Percentiles rank a stretch among this genome's conserved stretches.
These are phyloP conservation scores for Haplochromis burtoni DNA, from an alignment of 2,113 vertebrate species.

Conservation along the genomic window DNA sequence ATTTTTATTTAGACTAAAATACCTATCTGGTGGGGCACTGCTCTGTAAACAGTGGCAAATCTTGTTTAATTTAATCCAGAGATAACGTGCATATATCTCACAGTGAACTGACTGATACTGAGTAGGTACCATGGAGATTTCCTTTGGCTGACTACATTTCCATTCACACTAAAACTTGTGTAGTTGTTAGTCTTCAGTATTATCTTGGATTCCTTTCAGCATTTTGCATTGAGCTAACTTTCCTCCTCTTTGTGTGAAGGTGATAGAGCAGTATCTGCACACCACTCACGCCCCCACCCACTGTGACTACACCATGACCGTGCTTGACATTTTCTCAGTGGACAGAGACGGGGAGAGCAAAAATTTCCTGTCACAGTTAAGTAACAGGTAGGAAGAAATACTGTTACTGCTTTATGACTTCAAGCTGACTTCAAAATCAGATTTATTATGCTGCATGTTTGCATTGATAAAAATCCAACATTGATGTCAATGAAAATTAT, in stretches of 20 bases:
- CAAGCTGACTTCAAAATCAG: background rate
- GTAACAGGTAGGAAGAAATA: conserved; percentile 70
- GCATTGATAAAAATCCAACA: background rate
- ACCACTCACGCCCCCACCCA: conserved; percentile 86
- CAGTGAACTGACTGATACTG: rapidly evolving
- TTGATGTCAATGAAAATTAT: rapidly evolving
- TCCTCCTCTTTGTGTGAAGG: conserved; percentile 41
- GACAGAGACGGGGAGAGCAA: conserved; percentile 70
- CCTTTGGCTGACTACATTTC: background rate
- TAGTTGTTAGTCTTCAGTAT: background rate
- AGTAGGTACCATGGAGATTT: background rate
- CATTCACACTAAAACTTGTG: background rate
- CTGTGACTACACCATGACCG: conserved; percentile 76
- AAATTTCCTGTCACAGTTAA: conserved; percentile 70
- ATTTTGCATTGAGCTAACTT: background rate
- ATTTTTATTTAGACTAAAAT: background rate
- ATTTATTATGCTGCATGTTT: background rate
- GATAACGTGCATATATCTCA: background rate
- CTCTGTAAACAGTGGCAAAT: background rate
- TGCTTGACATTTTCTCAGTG: conserved; percentile 78
- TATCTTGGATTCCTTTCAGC: background rate
- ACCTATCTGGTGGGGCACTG: background rate
- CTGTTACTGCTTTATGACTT: background rate
- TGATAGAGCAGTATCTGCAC: conserved; percentile 76
- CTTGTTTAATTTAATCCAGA: background rate